phyloP scores from a whole-genome alignment of 2,113 vertebrate species.

The Mobula hypostoma region DNA sequence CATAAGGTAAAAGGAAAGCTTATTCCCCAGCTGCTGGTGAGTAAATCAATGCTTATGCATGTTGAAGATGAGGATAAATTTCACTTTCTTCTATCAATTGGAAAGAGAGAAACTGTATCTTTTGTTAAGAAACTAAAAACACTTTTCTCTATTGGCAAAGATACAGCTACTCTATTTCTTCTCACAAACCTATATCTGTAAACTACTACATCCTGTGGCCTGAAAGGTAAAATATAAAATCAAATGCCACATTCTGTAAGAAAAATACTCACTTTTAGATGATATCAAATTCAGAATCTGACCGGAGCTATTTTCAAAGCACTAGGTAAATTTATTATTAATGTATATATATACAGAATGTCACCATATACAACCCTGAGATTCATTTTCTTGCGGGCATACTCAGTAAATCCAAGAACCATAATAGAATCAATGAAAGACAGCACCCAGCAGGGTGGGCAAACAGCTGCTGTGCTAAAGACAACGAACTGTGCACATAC shows the following conservation, averaged over 20 bases:
- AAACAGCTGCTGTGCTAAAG: too few species aligned
- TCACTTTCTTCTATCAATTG: neutral
- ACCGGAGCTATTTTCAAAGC: neutral
- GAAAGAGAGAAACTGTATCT: neutral
- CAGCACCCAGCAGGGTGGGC: too few species aligned
- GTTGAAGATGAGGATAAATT: neutral
- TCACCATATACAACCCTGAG: too few species aligned
- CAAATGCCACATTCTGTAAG: neutral
- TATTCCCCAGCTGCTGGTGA: neutral
- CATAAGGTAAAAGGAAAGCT: neutral
- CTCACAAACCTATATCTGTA: neutral
- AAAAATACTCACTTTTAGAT: neutral
- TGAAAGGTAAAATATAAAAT: neutral
- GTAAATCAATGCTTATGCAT: neutral
- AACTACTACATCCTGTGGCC: neutral
- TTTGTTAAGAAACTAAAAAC: neutral
- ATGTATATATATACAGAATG: too few species aligned
- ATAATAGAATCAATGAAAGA: too few species aligned
- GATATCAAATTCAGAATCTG: neutral
- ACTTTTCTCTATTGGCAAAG: neutral
- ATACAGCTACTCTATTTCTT: neutral
- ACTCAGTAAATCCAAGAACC: too few species aligned
- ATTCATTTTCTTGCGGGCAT: too few species aligned
- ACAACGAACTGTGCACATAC: too few species aligned
- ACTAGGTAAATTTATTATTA: too few species aligned